Base-by-base conservation (phyloP, 2,888 invertebrate genomes). In the Caenorhabditis wallacei region DNA sequence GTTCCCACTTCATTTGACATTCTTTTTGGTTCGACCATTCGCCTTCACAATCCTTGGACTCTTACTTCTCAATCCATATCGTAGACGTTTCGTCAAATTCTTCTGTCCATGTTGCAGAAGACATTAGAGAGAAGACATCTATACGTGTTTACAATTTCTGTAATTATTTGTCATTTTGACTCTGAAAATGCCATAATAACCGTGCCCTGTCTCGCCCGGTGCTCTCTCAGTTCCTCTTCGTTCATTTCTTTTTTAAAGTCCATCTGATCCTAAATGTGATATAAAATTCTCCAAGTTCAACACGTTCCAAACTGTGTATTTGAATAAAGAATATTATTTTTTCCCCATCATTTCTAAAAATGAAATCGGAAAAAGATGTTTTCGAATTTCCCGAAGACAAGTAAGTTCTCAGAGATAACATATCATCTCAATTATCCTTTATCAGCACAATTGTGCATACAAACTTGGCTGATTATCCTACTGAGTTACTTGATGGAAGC, bases 81-180 rank as follows among this genome's bases (percentile, higher is more conserved):
- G 80, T 30, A 63, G 83, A 40, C 74, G 80, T 26, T 80, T 83
- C 24, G 51, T 76, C 35, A 74, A 72, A 30, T 75, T 83, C 56
- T 83, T 83, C 75, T 83, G 79, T 48, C 40, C 83, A 4, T 83
- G 83, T 48, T 82, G 82, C 69, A 78, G 56, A 70, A 82, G 79
- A 59, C 37, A 82, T 40, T 85, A 59, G 56, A 26, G n/a, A n/a
- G 30, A 26, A 20, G 11, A 20, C 13, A 5, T 10, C 8, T 20
- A 7, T 2, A 3, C 11, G 24, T 8, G 1, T 43, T 20, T 11
- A 24, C 30, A 40, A 10, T 79, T 79, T 79, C 70, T 70, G 70
- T 70, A 79, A 70, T 70, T 79, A 79, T 70, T 71, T 46, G 10
- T 18, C 24, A 26, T 16, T n/a, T 46, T 26, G 4, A 20, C 26